Conservation (phyloP, 1,140 invertebrate genomes). For the Nasonia vitripennis region DNA sequence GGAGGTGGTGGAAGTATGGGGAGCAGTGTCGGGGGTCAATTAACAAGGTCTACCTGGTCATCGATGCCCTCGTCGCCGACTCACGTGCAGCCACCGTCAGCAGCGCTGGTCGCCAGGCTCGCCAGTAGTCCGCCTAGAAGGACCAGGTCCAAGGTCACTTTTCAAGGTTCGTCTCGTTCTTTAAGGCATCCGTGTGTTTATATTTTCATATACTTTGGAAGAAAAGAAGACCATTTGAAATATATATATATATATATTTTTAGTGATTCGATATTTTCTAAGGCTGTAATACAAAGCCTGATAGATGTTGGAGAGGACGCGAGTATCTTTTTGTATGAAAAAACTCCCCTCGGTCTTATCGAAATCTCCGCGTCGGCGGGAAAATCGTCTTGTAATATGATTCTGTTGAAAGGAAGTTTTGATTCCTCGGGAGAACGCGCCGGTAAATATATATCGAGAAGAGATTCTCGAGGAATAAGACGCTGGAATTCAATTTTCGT, state of each 20-base stretch:
- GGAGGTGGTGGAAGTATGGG: neutral
- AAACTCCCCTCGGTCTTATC: neutral
- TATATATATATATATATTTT: too few relatives aligned
- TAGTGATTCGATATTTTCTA: neutral
- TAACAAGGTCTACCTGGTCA: constrained; percentile 71
- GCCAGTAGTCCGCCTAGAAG: constrained; percentile 60
- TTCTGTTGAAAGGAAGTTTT: constrained; percentile 15
- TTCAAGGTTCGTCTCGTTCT: constrained; percentile 69
- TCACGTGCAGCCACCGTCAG: constrained; percentile 66
- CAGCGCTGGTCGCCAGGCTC: constrained; percentile 47
- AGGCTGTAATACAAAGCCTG: neutral
- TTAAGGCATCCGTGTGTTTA: neutral
- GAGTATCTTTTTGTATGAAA: neutral
- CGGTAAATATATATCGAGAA: neutral
- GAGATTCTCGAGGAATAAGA: neutral
- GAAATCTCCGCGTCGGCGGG: neutral
- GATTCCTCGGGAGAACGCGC: neutral
- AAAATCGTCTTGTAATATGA: neutral
- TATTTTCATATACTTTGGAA: neutral
- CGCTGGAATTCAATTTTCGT: neutral
- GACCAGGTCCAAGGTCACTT: constrained; percentile 74
- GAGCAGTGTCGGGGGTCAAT: neutral
- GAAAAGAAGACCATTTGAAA: neutral
- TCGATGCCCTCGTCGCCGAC: constrained; percentile 77
- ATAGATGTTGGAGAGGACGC: neutral